Conservation (phyloP, 2,113 vertebrate genomes). For the Atlantisia rogersi region DNA sequence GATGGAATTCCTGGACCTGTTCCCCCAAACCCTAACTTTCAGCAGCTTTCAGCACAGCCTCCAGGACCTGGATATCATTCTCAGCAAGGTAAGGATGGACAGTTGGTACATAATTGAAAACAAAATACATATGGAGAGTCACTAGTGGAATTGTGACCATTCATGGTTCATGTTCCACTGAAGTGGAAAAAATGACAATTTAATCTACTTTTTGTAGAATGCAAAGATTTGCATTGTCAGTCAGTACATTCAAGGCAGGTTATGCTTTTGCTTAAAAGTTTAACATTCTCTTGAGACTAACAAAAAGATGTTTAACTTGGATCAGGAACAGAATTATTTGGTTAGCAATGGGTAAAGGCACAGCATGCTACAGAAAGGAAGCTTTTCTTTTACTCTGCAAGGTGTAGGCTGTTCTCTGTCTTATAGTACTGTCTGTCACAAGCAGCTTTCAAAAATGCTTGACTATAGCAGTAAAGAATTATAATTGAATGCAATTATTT, state of each 20-base stretch:
- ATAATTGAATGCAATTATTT: neutral
- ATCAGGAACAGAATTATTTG: neutral
- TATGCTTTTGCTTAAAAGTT: neutral
- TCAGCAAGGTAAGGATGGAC: conserved; percentile 80
- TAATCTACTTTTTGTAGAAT: neutral
- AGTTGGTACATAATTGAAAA: neutral
- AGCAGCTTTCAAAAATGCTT: neutral
- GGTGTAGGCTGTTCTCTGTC: neutral
- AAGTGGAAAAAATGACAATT: neutral
- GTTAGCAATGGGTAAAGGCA: neutral
- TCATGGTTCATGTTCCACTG: neutral
- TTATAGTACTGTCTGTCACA: neutral
- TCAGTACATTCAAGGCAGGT: neutral
- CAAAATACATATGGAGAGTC: neutral
- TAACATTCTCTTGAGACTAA: neutral
- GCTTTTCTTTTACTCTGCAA: neutral
- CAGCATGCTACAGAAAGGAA: neutral
- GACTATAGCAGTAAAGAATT: neutral
- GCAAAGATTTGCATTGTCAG: neutral
- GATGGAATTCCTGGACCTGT: conserved; percentile 75
- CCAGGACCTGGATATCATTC: conserved; percentile 80
- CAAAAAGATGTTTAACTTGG: neutral
- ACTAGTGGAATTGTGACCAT: neutral
- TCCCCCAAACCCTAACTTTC: conserved; percentile 73
- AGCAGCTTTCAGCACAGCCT: conserved; percentile 74